Conservation (phyloP, 2,888 invertebrate genomes). For the Pasiphila rectangulata region DNA sequence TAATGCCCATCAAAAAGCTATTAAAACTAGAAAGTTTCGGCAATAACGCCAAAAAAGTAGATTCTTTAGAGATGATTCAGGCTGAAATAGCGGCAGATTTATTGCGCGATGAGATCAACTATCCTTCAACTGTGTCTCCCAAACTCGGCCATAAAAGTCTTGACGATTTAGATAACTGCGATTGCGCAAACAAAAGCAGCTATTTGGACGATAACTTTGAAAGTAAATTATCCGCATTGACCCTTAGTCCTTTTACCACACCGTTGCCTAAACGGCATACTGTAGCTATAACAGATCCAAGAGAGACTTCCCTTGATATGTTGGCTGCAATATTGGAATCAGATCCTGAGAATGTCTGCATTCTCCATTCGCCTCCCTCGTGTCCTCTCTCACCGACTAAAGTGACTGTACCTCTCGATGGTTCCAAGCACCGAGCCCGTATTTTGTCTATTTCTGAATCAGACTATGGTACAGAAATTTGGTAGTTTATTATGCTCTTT, state of each 20-base stretch:
- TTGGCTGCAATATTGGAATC: constrained; percentile 74
- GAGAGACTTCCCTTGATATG: constrained; percentile 66
- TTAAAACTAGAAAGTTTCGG: constrained; percentile 75
- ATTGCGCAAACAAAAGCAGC: constrained; percentile 51
- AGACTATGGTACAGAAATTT: constrained; percentile 87
- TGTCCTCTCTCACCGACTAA: constrained; percentile 78
- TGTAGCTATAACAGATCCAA: constrained; percentile 58
- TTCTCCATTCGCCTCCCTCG: constrained; percentile 68
- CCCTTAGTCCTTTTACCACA: constrained; percentile 69
- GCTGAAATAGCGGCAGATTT: constrained; percentile 83
- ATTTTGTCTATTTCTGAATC: constrained; percentile 83
- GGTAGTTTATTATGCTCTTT: constrained; percentile 79
- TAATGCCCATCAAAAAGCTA: constrained; percentile 84
- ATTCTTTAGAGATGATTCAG: constrained; percentile 81
- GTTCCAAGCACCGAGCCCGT: constrained; percentile 82
- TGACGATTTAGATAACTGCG: constrained; percentile 58
- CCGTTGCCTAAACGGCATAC: constrained; percentile 69
- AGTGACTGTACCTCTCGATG: constrained; percentile 83
- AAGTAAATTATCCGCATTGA: constrained; percentile 61
- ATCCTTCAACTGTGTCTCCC: constrained; percentile 84
- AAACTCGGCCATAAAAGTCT: constrained; percentile 65
- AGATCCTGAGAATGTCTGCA: constrained; percentile 67
- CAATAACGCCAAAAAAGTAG: constrained; percentile 66
- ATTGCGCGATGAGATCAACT: constrained; percentile 85
- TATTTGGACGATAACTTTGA: constrained; percentile 61